Evolutionary conservation across 2,888 invertebrate genomes (phyloP).

Genomic region (Bembecia ichneumoniformis): DNA sequence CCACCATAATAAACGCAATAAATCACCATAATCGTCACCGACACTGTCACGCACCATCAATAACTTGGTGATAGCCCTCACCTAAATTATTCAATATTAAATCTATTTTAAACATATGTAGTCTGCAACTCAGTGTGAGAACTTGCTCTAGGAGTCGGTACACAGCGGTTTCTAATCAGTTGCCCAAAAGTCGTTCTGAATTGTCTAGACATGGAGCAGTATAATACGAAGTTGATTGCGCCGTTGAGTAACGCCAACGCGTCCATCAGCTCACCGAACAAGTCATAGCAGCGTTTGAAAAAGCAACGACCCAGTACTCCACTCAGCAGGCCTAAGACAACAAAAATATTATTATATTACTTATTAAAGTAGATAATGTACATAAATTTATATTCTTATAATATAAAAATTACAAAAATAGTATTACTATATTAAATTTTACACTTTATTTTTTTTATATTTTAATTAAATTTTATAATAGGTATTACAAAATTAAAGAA

Average conservation of each 20-base stretch:
- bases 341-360: neutral
- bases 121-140: conserved; percentile 76
- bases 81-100: too few relatives aligned
- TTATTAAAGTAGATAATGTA: neutral
- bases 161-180: conserved; percentile 77
- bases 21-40: too few relatives aligned
- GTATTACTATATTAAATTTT: too few relatives aligned
- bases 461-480: too few relatives aligned
- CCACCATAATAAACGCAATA: too few relatives aligned
- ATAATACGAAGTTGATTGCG: conserved; percentile 93
- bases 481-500: too few relatives aligned
- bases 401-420: neutral
- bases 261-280: conserved; percentile 90
- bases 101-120: conserved; percentile 69
- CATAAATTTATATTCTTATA: neutral
- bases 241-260: conserved; percentile 91
- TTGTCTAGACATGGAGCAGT: conserved; percentile 95
- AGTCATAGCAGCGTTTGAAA: conserved; percentile 84
- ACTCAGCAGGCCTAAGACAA: conserved; percentile 69
- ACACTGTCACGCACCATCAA: too few relatives aligned
- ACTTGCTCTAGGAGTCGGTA: conserved; percentile 53
- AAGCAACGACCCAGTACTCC: conserved; percentile 79
- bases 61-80: too few relatives aligned
- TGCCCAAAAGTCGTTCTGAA: conserved; percentile 86
- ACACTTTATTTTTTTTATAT: too few relatives aligned